Conservation (phyloP, 2,797 vertebrate genomes). For the Peromyscus eremicus region DNA sequence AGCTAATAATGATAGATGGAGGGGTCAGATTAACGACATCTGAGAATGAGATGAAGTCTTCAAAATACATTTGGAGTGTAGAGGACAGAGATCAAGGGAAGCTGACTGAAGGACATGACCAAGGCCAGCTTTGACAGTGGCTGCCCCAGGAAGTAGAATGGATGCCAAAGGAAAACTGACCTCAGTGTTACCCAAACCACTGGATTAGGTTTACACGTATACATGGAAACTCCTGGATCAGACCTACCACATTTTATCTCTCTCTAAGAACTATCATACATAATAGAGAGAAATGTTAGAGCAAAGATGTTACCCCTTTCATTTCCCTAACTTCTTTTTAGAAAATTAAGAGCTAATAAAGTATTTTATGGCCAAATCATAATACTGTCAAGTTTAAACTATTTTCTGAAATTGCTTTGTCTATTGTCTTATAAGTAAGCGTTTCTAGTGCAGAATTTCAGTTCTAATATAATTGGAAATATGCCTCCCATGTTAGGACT, state of each 20-base stretch:
- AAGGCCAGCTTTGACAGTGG: neutral
- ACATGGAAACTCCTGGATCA: neutral
- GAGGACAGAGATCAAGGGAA: neutral
- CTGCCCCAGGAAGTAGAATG: neutral
- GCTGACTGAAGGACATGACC: neutral
- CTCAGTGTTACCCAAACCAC: neutral
- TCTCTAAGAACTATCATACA: neutral
- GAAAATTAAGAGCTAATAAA: neutral
- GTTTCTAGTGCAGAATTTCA: neutral
- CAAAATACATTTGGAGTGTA: neutral
- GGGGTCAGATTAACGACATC: neutral
- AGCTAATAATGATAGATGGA: neutral
- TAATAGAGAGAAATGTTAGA: neutral
- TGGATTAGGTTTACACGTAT: neutral
- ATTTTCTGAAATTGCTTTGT: neutral
- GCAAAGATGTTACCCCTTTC: conserved; percentile 7
- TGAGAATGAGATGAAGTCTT: neutral
- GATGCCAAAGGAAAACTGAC: neutral
- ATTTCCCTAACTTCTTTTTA: neutral
- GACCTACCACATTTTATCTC: neutral
- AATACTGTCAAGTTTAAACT: neutral
- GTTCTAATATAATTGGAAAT: neutral
- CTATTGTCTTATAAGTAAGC: neutral
- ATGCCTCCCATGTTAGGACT: neutral
- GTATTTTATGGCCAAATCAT: neutral